These are phyloP conservation scores for Olivierus martensii DNA, from an alignment of 1,140 invertebrate genomes.

Conservation along the genomic window DNA sequence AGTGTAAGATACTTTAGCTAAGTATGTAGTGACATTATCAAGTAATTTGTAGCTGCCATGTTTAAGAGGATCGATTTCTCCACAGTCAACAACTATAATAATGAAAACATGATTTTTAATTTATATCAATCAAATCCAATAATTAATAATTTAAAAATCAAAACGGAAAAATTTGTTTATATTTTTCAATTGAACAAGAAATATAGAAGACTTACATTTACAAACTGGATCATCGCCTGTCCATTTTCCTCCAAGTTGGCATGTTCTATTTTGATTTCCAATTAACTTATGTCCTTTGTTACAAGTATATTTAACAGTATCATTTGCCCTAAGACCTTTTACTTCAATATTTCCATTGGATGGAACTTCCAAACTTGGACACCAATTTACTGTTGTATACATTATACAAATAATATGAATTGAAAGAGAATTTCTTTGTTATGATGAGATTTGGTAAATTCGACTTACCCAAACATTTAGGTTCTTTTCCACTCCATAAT, in stretches of 20 bases:
- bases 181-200: background rate
- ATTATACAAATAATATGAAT: background rate
- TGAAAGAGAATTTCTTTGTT: background rate
- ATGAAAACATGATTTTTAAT: no score
- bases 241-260: constrained; percentile 23
- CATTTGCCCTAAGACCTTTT: constrained; percentile 37
- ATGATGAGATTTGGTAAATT: background rate
- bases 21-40: constrained; percentile 52
- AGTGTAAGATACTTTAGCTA: constrained; percentile 50
- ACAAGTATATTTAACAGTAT: constrained; percentile 49
- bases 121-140: no score
- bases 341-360: constrained; percentile 68
- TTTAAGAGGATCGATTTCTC: constrained; percentile 56
- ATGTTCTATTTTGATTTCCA: constrained; percentile 34
- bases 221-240: constrained; percentile 22
- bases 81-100: constrained; percentile 57
- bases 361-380: constrained; percentile 57
- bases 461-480: constrained; percentile 62
- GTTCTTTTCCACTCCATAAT: constrained; percentile 69
- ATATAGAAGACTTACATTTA: constrained; percentile 18
- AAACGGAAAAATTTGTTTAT: background rate
- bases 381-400: constrained; percentile 33
- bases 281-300: constrained; percentile 69
- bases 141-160: background rate
- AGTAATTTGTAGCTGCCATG: constrained; percentile 51